phyloP scores from a whole-genome alignment of 2,888 invertebrate species.

The Listrodromus nycthemerus region DNA sequence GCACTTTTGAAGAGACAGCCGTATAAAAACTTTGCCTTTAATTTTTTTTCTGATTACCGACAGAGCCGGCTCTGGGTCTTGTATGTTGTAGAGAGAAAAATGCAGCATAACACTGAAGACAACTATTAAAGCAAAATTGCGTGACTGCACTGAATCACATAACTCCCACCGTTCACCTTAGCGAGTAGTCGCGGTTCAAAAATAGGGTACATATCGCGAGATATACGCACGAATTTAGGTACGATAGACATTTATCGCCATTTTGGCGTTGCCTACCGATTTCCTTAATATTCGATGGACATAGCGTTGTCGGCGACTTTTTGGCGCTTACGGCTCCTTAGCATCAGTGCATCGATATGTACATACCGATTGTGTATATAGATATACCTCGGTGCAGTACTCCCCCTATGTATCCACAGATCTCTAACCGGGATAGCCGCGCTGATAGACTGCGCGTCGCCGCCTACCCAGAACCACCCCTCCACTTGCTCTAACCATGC shows the following conservation, averaged over 20 bases:
- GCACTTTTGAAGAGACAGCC: too few relatives aligned
- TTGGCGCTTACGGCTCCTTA: background rate
- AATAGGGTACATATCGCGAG: background rate
- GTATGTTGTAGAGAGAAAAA: too few relatives aligned
- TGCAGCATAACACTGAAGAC: too few relatives aligned
- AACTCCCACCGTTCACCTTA: too few relatives aligned
- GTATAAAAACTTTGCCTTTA: too few relatives aligned
- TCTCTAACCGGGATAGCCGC: constrained; percentile 40
- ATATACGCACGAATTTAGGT: background rate
- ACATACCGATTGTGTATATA: background rate
- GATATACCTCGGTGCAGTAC: constrained; percentile 12
- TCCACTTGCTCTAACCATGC: constrained; percentile 24
- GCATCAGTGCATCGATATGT: background rate
- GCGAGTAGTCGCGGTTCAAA: background rate
- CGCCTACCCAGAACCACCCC: constrained; percentile 34
- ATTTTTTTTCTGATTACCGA: too few relatives aligned
- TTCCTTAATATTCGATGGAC: background rate
- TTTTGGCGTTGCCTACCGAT: background rate
- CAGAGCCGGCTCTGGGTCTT: too few relatives aligned
- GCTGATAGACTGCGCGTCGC: constrained; percentile 65
- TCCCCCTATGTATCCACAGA: constrained; percentile 38
- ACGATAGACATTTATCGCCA: background rate
- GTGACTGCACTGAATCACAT: too few relatives aligned
- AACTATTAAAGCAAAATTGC: too few relatives aligned
- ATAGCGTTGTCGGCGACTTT: background rate